These are phyloP conservation scores for Trissolcus basalis DNA, from an alignment of 1,140 invertebrate genomes.

Conservation along the genomic window DNA sequence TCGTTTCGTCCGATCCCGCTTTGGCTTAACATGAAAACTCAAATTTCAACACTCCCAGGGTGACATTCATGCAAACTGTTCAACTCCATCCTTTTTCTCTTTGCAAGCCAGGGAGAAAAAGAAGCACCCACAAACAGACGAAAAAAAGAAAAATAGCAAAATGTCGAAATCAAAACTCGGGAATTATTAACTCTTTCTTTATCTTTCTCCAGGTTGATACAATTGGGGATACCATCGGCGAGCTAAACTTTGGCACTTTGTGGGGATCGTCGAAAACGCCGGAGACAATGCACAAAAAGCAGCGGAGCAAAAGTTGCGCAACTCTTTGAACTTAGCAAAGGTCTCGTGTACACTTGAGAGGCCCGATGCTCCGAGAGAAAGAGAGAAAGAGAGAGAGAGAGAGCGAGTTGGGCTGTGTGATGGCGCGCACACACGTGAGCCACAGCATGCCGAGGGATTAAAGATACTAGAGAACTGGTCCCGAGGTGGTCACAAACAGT, in stretches of 20 bases:
- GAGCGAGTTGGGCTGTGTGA: no score
- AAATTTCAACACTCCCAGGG: slow-evolving; percentile 19
- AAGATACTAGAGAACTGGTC: slow-evolving; percentile 50
- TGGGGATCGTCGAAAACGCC: background rate
- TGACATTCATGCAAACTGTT: slow-evolving; percentile 30
- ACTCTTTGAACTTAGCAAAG: slow-evolving; percentile 34
- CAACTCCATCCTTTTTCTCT: background rate
- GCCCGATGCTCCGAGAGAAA: background rate
- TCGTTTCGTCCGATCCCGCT: slow-evolving; percentile 4
- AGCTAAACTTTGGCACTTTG: background rate
- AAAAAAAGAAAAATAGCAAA: no score
- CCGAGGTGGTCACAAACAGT: slow-evolving; percentile 35
- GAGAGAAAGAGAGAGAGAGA: no score
- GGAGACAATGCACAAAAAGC: slow-evolving; percentile 20
- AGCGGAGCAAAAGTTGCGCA: slow-evolving; percentile 18
- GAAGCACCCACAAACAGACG: no score
- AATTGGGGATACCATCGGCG: no score
- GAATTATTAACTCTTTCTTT: no score
- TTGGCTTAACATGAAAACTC: slow-evolving; percentile 20
- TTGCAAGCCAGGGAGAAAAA: no score
- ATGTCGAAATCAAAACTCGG: no score
- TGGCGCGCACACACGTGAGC: slow-evolving; percentile 20
- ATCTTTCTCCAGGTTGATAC: no score
- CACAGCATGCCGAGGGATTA: slow-evolving; percentile 39
- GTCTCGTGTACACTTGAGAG: slow-evolving; percentile 26